Percentiles rank a stretch among this genome's conserved stretches.
Evolutionary conservation across 2,797 vertebrate species (phyloP).

Genomic region (Enteromius viviparus): DNA sequence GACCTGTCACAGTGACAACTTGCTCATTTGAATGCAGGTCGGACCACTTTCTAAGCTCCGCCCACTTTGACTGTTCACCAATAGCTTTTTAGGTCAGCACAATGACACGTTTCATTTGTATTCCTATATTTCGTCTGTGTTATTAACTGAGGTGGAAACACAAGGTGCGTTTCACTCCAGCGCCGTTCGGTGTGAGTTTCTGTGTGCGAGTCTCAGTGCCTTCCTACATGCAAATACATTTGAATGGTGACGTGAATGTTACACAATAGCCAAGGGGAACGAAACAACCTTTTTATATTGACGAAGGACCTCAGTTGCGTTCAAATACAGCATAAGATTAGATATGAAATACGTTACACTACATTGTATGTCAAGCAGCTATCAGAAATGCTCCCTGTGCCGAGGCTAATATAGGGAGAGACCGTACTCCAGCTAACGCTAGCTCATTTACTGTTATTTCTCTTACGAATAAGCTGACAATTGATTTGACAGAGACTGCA

Average conservation of each 20-base stretch:
- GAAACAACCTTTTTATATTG: conserved; percentile 52
- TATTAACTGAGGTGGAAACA: conserved; percentile 53
- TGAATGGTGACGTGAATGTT: conserved; percentile 76
- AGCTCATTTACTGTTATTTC: conserved; percentile 59
- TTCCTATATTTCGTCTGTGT: conserved; percentile 45
- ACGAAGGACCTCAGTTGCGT: conserved; percentile 62
- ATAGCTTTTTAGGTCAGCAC: conserved; percentile 33
- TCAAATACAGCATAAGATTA: conserved; percentile 56
- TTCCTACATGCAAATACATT: conserved; percentile 79
- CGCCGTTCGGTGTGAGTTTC: conserved; percentile 65
- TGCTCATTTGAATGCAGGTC: conserved; percentile 68
- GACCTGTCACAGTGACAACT: conserved; percentile 63
- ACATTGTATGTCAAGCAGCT: conserved; percentile 47
- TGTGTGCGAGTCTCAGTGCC: conserved; percentile 80
- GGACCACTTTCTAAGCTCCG: conserved; percentile 55
- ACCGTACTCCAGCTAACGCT: conserved; percentile 54
- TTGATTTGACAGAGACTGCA: conserved; percentile 74
- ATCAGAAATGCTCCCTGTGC: conserved; percentile 59
- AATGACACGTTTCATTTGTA: conserved; percentile 45
- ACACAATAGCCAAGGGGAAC: conserved; percentile 68
- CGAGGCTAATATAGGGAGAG: conserved; percentile 65
- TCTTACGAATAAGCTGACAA: conserved; percentile 77
- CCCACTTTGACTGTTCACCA: conserved; percentile 49
- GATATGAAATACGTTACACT: conserved; percentile 42
- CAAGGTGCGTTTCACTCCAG: conserved; percentile 65